A percentile compares a stretch with the other conserved stretches of the same genome.
phyloP scores from a whole-genome alignment of 2,797 vertebrate species.

The Neoniphon sammara region DNA sequence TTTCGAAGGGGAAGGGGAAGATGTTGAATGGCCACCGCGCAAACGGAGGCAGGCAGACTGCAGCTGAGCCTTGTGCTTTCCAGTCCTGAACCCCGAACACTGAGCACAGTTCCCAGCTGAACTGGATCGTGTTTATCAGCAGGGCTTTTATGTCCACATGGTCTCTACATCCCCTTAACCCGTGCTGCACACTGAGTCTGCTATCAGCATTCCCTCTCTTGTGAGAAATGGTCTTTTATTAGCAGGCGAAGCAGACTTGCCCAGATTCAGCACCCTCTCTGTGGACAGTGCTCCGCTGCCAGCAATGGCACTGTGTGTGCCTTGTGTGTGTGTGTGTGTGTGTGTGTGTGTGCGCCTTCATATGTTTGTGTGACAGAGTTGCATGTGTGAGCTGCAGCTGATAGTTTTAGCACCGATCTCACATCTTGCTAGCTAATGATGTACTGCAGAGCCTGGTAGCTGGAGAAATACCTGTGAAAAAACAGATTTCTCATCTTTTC shows the following conservation, averaged over 20 bases:
- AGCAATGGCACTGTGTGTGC: constrained; percentile 58
- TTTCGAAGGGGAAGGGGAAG: constrained; percentile 67
- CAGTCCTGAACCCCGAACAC: constrained; percentile 73
- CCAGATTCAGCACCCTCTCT: constrained; percentile 75
- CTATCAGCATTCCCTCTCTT: constrained; percentile 70
- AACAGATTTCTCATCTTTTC: constrained; percentile 19
- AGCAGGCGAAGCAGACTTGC: constrained; percentile 71
- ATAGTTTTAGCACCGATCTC: constrained; percentile 55
- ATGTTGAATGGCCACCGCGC: constrained; percentile 77
- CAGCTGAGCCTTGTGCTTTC: constrained; percentile 71
- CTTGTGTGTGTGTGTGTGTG: constrained; percentile 60
- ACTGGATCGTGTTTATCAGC: constrained; percentile 78
- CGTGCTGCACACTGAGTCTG: constrained; percentile 63
- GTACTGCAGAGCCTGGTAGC: constrained; percentile 55
- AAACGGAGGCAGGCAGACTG: constrained; percentile 74
- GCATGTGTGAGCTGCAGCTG: constrained; percentile 60
- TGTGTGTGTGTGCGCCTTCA: constrained; percentile 13
- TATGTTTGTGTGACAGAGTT: constrained; percentile 42
- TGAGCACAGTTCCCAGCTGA: constrained; percentile 76
- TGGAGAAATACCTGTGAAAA: constrained; percentile 36
- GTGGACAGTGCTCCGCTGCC: constrained; percentile 71
- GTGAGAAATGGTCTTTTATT: constrained; percentile 78
- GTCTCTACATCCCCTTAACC: constrained; percentile 67
- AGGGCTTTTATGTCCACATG: constrained; percentile 79
- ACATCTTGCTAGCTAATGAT: constrained; percentile 47